phyloP scores from a whole-genome alignment of 1,140 invertebrate genomes.

The Meloidogyne floridensis region DNA sequence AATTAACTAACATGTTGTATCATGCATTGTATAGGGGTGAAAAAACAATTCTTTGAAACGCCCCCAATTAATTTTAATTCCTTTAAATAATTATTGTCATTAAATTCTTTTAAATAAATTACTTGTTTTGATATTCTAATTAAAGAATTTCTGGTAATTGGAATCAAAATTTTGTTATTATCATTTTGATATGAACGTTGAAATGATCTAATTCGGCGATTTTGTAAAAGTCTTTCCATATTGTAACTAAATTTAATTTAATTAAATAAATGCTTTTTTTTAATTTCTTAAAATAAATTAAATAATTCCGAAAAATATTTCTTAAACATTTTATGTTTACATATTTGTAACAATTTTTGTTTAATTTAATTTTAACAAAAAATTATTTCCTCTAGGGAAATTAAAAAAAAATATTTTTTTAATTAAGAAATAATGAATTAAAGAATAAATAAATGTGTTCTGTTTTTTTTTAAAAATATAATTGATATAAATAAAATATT shows the following conservation, averaged over 20 bases:
- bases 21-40: conserved; percentile 24
- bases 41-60: conserved; percentile 26
- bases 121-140: neutral
- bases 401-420: no score
- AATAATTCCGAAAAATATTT: no score
- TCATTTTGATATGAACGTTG: neutral
- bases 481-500: no score
- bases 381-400: no score
- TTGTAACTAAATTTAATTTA: neutral
- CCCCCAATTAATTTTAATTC: conserved; percentile 10
- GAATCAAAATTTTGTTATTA: neutral
- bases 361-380: no score
- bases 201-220: neutral
- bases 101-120: neutral
- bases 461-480: no score
- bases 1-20: conserved; percentile 17
- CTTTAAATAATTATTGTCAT: neutral
- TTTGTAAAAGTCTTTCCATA: neutral
- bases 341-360: no score
- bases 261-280: no score
- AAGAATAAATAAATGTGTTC: no score
- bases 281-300: no score
- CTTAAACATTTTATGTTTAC: no score
- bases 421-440: no score
- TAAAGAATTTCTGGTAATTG: neutral